Evolutionary conservation across 1,140 invertebrate genomes (phyloP), one percentile per base, ranked within the genome.

Genomic region (Drosophila tani): DNA sequence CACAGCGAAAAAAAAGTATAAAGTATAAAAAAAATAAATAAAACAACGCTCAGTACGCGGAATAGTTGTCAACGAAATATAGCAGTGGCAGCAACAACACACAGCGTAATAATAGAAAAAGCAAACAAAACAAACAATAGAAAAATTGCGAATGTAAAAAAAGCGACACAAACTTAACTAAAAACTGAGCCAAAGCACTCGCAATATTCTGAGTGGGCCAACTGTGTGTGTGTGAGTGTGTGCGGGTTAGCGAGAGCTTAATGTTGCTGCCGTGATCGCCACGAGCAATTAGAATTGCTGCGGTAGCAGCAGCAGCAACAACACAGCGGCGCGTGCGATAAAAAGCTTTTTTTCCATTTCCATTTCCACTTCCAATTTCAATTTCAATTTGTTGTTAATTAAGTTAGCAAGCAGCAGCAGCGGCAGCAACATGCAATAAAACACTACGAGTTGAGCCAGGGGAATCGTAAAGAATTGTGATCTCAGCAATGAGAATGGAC

Each of bases 401-500:
- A 64, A 67, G 57, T 40, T 49, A 38, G 56, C 19, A 60, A 47
- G 59, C 73, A 53, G 65, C 75, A 56, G 45, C 50, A 51, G 58
- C 50, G 45, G 38, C 78, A 74, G 57, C 60, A 51, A 70, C 32
- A 38, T 64, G 65, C 41, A 53, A 55, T 17, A 64, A 62, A 70
- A 59, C 49, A 53, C 21, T 57, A n/a, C 8, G 41, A 57, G n/a
- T 24, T 19, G 55, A 57, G 51, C 57, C 43, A 50, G 62, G 59
- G 62, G 56, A 64, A 35, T 70, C 14, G 53, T 17, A 50, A 59
- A 12, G 49, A 59, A 62, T 79, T 74, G 79, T 70, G 79, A 78
- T 63, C 84, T 80, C 77, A 66, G 81, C 69, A 70, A 92, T 91
- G 83, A 93, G 90, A 85, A 94, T 94, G 93, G 93, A 94, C 87